Evolutionary conservation across 2,888 invertebrate species (phyloP).

Genomic region (Folsomia candida): DNA sequence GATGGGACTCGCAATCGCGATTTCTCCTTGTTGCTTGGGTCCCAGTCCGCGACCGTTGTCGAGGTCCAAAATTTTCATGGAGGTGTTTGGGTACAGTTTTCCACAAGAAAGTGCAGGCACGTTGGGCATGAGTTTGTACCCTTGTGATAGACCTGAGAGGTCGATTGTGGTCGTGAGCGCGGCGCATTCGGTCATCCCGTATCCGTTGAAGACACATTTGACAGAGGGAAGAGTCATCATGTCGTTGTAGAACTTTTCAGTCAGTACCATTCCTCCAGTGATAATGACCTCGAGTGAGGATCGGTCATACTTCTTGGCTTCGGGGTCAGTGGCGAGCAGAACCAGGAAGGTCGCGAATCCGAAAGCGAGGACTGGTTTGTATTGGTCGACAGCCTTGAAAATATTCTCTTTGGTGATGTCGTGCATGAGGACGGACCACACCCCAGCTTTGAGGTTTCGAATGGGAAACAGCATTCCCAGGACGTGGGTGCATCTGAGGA

Average conservation of each 20-base stretch:
- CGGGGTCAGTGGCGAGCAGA: slow-evolving; percentile 40
- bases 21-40: slow-evolving; percentile 41
- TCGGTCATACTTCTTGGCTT: slow-evolving; percentile 40
- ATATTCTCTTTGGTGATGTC: slow-evolving; percentile 36
- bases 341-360: slow-evolving; percentile 46
- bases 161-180: slow-evolving; percentile 44
- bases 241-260: slow-evolving; percentile 25
- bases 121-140: slow-evolving; percentile 35
- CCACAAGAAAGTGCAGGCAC: slow-evolving; percentile 41
- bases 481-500: slow-evolving; percentile 35
- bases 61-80: slow-evolving; percentile 38
- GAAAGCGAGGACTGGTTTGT: slow-evolving; percentile 46
- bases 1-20: slow-evolving; percentile 42
- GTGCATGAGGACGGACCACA: slow-evolving; percentile 40
- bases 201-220: slow-evolving; percentile 35
- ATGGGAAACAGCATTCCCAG: slow-evolving; percentile 39
- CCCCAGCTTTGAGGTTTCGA: slow-evolving; percentile 35
- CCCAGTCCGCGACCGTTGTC: slow-evolving; percentile 41
- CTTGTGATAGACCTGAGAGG: slow-evolving; percentile 30
- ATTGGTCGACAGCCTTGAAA: slow-evolving; percentile 34
- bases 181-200: slow-evolving; percentile 35
- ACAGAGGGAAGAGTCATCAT: slow-evolving; percentile 37
- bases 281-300: slow-evolving; percentile 42
- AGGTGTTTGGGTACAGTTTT: slow-evolving; percentile 41
- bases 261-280: slow-evolving; percentile 41